Evolutionary conservation across 53 echinoderm and acorn worm genomes (phyloP).

Genomic region (Actinopyga echinites): DNA sequence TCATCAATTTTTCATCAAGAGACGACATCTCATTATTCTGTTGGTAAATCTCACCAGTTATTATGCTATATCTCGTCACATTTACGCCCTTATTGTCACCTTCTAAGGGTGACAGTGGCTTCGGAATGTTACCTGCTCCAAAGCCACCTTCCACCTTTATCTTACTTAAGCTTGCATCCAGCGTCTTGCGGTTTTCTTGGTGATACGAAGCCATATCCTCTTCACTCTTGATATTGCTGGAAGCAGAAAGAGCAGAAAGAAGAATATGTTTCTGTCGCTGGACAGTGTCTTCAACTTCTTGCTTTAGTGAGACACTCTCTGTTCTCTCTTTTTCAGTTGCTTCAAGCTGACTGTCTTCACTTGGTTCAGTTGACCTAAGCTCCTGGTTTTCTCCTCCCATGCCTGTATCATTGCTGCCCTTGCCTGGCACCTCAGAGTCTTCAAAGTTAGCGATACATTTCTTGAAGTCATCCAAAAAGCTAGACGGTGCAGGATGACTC

Average conservation of each 20-base stretch:
- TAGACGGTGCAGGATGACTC: conserved; percentile 24
- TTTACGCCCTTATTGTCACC: not conserved
- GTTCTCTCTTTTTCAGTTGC: conserved; percentile 5
- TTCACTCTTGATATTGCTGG: conserved; percentile 21
- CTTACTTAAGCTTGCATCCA: conserved; percentile 14
- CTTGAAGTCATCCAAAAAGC: conserved; percentile 92
- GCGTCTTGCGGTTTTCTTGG: conserved; percentile 37
- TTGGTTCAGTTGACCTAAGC: conserved; percentile 28
- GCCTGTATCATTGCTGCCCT: conserved; percentile 27
- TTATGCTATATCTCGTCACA: conserved; percentile 28
- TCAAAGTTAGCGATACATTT: conserved; percentile 96
- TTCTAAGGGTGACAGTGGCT: not conserved
- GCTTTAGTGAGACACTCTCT: not conserved
- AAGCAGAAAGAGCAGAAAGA: conserved; percentile 15
- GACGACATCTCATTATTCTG: conserved; percentile 1
- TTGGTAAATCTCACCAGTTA: conserved; percentile 33
- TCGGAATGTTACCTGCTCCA: not conserved
- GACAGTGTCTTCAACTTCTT: conserved; percentile 40
- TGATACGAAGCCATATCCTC: conserved; percentile 35
- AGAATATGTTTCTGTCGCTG: conserved; percentile 62
- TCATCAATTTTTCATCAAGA: not conserved
- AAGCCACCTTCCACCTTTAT: not conserved
- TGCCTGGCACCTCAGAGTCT: conserved; percentile 40
- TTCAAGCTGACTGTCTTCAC: not conserved
- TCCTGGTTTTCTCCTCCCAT: conserved; percentile 34